These are phyloP conservation scores for Diarsia dahlii DNA, from an alignment of 2,888 invertebrate genomes.

Conservation along the genomic window DNA sequence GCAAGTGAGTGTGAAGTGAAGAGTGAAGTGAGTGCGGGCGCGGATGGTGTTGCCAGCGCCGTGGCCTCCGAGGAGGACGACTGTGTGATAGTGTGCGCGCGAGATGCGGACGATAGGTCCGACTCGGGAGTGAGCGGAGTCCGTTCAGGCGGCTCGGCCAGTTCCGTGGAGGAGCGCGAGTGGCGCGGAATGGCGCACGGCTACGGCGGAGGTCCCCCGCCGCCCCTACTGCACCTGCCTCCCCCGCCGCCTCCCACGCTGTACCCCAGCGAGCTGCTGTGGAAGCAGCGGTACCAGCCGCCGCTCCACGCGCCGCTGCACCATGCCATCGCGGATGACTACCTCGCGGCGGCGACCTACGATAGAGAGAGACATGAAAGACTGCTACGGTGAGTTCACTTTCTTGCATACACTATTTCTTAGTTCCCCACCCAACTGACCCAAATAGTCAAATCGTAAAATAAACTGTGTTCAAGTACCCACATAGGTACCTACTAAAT, in stretches of 20 bases:
- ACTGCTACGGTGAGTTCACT: constrained; percentile 91
- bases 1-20: constrained; percentile 87
- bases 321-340: constrained; percentile 89
- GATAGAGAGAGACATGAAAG: constrained; percentile 93
- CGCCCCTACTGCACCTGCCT: constrained; percentile 87
- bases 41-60: constrained; percentile 89
- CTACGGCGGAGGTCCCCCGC: constrained; percentile 92
- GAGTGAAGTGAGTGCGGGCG: constrained; percentile 87
- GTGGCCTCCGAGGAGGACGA: constrained; percentile 92
- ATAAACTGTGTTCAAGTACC: no score
- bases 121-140: constrained; percentile 94
- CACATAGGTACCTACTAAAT: no score
- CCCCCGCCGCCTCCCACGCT: constrained; percentile 88
- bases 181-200: constrained; percentile 94
- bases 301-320: constrained; percentile 89
- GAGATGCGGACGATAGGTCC: constrained; percentile 91
- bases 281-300: constrained; percentile 91
- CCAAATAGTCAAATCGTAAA: background rate
- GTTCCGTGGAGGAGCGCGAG: constrained; percentile 94
- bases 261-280: constrained; percentile 90
- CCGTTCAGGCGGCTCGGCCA: constrained; percentile 93
- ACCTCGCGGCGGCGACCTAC: constrained; percentile 89
- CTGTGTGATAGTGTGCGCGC: constrained; percentile 92
- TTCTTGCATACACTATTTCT: background rate
- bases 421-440: no score